Evolutionary conservation across 1,140 invertebrate species (phyloP).

Genomic region (Tribolium castaneum): DNA sequence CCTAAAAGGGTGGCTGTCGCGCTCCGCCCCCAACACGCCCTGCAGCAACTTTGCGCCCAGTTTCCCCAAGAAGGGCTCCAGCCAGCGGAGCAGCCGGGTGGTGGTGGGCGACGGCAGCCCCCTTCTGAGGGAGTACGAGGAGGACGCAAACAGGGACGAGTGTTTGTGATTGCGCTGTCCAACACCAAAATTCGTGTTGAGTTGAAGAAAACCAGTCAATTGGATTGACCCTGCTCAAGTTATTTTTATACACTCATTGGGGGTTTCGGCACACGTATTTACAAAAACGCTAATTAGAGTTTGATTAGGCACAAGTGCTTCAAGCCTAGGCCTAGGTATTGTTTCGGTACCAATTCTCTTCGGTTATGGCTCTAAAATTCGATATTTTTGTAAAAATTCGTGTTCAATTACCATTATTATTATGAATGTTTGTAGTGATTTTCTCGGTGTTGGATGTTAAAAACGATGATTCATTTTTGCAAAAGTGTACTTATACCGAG

Average conservation of each 20-base stretch:
- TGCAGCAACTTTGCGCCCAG: slow-evolving; percentile 70
- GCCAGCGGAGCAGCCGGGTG: slow-evolving; percentile 67
- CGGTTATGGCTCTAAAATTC: not conserved
- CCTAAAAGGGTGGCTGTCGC: slow-evolving; percentile 70
- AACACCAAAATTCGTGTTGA: too few relatives aligned
- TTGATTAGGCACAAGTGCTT: slow-evolving; percentile 12
- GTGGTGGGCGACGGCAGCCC: slow-evolving; percentile 71
- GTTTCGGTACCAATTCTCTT: not conserved
- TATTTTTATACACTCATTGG: slow-evolving; percentile 17
- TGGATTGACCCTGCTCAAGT: slow-evolving; percentile 2
- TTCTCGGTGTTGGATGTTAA: not conserved
- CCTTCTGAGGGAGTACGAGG: slow-evolving; percentile 63
- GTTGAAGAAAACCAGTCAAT: not conserved
- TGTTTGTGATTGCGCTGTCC: slow-evolving; percentile 46
- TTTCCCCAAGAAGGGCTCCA: slow-evolving; percentile 66
- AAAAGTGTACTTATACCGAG: slow-evolving; percentile 37
- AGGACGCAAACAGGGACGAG: slow-evolving; percentile 58
- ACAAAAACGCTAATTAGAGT: slow-evolving; percentile 1
- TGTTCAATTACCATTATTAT: slow-evolving; percentile 17
- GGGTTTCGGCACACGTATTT: not conserved
- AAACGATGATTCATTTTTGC: slow-evolving; percentile 14
- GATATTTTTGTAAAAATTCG: slow-evolving; percentile 27
- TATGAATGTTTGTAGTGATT: slow-evolving; percentile 26
- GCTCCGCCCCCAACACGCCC: slow-evolving; percentile 81
- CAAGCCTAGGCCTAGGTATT: slow-evolving; percentile 5